These are phyloP conservation scores for Sylvia borin DNA, from an alignment of 2,797 vertebrate species.

Conservation along the genomic window DNA sequence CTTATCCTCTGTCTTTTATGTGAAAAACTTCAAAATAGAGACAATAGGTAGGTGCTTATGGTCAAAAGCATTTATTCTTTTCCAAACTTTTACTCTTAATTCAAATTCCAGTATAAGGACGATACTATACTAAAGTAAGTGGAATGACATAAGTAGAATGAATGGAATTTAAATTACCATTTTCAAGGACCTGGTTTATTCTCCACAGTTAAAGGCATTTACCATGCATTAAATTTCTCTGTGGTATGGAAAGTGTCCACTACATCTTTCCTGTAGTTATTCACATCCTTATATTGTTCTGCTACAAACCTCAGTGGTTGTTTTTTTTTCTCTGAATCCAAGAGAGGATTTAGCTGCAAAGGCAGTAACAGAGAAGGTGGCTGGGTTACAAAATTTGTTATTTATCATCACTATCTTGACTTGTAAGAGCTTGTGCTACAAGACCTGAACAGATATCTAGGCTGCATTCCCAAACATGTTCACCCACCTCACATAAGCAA, in stretches of 20 bases:
- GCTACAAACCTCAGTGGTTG: neutral
- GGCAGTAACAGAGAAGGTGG: neutral
- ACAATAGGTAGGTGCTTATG: neutral
- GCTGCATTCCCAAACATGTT: neutral
- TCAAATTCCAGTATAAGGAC: neutral
- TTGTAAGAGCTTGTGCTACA: neutral
- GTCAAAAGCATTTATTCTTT: neutral
- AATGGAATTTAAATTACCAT: neutral
- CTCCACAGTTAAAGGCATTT: neutral
- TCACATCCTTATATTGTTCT: neutral
- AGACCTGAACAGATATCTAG: neutral
- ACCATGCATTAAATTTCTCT: neutral
- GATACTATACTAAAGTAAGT: neutral
- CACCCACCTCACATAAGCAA: neutral
- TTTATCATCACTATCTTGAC: neutral
- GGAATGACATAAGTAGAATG: neutral
- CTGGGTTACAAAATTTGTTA: neutral
- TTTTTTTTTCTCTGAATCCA: neutral
- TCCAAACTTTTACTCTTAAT: neutral
- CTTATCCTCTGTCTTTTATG: conserved; percentile 10
- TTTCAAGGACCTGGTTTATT: neutral
- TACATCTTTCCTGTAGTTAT: neutral
- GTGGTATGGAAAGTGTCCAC: neutral
- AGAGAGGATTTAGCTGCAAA: neutral
- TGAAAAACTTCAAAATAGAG: conserved; percentile 44